These are phyloP conservation scores for Acanthococcus lagerstroemiae DNA, from an alignment of 2,888 invertebrate genomes.

Conservation along the genomic window DNA sequence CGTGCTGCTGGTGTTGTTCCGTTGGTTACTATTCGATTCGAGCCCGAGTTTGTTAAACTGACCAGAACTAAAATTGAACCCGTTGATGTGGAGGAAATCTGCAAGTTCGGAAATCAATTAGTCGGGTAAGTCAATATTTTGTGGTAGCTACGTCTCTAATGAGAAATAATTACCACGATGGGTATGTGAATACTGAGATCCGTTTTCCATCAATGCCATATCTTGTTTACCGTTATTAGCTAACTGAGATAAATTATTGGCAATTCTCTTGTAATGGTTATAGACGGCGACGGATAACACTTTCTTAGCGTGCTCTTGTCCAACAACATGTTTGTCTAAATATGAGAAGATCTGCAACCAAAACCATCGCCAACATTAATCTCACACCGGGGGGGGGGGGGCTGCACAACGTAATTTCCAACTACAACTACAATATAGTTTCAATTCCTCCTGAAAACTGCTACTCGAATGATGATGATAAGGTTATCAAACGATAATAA, in stretches of 20 bases:
- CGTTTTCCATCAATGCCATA: slow-evolving; percentile 52
- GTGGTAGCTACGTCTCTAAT: neutral
- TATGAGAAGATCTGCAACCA: slow-evolving; percentile 75
- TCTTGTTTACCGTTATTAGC: slow-evolving; percentile 43
- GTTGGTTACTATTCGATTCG: slow-evolving; percentile 37
- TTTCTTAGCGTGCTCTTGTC: slow-evolving; percentile 95
- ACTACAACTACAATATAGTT: no score
- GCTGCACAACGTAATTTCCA: neutral
- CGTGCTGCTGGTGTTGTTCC: neutral
- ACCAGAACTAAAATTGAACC: slow-evolving; percentile 55
- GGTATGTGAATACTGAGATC: slow-evolving; percentile 54
- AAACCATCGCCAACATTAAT: no score
- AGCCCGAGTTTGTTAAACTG: slow-evolving; percentile 42
- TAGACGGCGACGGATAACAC: slow-evolving; percentile 96
- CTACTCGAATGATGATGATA: no score
- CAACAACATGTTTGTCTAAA: slow-evolving; percentile 91
- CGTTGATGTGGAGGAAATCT: slow-evolving; percentile 81
- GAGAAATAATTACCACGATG: slow-evolving; percentile 54
- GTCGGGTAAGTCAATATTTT: neutral
- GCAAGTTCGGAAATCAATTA: slow-evolving; percentile 17
- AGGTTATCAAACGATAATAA: no score
- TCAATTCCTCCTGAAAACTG: no score
- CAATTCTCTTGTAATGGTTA: slow-evolving; percentile 96
- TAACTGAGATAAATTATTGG: slow-evolving; percentile 38
- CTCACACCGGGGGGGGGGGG: no score